These are phyloP conservation scores for Sesia bembeciformis DNA, from an alignment of 2,888 invertebrate genomes.

Conservation along the genomic window DNA sequence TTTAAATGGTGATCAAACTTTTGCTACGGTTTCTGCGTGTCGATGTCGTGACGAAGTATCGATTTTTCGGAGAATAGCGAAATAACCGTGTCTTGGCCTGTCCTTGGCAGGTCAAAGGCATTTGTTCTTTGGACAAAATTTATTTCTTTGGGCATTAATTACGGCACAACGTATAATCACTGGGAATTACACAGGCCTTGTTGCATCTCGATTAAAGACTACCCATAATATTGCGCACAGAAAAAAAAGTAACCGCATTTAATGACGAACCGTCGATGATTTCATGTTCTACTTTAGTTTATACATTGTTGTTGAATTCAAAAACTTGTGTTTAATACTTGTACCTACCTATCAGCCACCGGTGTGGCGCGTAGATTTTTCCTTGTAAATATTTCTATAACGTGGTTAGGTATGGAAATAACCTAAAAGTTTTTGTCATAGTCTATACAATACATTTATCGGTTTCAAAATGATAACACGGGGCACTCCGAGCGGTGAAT, in stretches of 20 bases:
- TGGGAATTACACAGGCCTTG: conserved; percentile 45
- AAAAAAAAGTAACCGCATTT: conserved; percentile 27
- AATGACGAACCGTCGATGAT: conserved; percentile 14
- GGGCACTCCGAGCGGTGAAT: conserved; percentile 16
- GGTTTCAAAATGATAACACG: conserved; percentile 25
- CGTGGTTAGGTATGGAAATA: conserved; percentile 5
- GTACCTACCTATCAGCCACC: no score
- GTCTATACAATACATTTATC: conserved; percentile 15
- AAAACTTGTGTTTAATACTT: no score
- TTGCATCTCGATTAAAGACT: conserved; percentile 43
- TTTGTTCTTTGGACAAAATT: conserved; percentile 5
- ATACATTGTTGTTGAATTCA: neutral
- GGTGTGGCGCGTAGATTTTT: no score
- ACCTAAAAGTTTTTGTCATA: conserved; percentile 14
- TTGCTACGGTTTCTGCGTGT: conserved; percentile 1
- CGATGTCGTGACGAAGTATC: conserved; percentile 19
- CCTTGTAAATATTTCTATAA: no score
- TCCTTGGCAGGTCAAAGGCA: conserved; percentile 42
- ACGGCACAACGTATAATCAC: conserved; percentile 42
- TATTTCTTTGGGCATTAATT: conserved; percentile 38
- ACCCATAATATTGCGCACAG: conserved; percentile 36
- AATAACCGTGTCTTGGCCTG: conserved; percentile 29
- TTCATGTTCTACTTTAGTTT: conserved; percentile 4
- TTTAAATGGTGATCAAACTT: neutral
- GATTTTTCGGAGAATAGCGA: conserved; percentile 39